Base-by-base conservation (phyloP, 2,797 vertebrate genomes). In the Tachyglossus aculeatus region DNA sequence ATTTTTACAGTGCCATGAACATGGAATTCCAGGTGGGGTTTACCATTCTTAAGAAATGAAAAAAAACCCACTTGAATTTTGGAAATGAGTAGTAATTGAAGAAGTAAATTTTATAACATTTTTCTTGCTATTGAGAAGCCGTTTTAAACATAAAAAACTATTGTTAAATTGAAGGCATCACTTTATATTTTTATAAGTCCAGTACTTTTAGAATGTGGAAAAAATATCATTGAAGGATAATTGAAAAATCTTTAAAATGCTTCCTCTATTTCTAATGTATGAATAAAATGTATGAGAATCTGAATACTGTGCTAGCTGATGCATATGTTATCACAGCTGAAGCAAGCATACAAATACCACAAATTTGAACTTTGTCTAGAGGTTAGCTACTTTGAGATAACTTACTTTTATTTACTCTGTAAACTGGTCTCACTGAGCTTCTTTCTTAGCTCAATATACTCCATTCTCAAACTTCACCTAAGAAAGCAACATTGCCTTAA, bases 201-300 rank as follows among this genome's bases (percentile, higher is more conserved):
- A 34, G n/a, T 22, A 11, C 27, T 63, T 53, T 73, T 60, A 24
- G 36, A 59, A 63, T 67, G 25, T 29, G 48, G 45, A 32, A 60
- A 60, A 52, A 48, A 58, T 38, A n/a, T n/a, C 47, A 58, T 34
- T 13, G 38, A 48, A 31, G 54, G 44, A 13, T 58, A 24, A 41
- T 39, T 24, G 5, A 45, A 25, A 38, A 53, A 22, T 1, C 67
- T 69, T 36, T 19, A 62, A 51, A 62, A 32, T 69, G 51, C 5
- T 19, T 64, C 9, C 60, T 66, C 39, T 70, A 44, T 59, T 63
- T 73, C 45, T 44, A 59, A 75, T 59, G 37, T 67, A 71, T 73
- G 74, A 43, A 51, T 69, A 55, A 66, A 72, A 77, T 76, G 60
- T 24, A 24, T 43, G 65, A 63, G 50, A 34, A 62, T 15, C 52